phyloP scores from a whole-genome alignment of 2,113 vertebrate species.

The Chaetorhynchus papuensis region DNA sequence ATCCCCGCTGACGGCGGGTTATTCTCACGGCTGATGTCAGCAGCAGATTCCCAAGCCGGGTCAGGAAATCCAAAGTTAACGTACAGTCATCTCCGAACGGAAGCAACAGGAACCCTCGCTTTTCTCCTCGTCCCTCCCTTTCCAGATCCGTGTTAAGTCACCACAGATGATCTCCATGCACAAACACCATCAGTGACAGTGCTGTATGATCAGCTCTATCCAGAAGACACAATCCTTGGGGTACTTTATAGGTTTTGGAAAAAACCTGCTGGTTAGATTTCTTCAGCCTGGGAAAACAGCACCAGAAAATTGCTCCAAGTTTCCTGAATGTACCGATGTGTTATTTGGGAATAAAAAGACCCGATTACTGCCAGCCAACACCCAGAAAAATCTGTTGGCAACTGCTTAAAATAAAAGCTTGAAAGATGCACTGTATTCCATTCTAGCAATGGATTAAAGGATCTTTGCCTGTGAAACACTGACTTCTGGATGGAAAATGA shows the following conservation, averaged over 20 bases:
- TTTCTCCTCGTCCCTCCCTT: not conserved
- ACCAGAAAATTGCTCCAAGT: not conserved
- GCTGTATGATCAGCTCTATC: not conserved
- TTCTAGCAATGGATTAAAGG: not conserved
- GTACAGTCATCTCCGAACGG: not conserved
- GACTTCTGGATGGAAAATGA: not conserved
- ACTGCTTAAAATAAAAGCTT: not conserved
- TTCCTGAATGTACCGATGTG: not conserved
- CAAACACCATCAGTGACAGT: not conserved
- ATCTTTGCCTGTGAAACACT: not conserved
- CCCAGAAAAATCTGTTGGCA: not conserved
- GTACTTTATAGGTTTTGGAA: not conserved
- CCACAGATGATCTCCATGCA: not conserved
- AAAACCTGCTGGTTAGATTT: not conserved
- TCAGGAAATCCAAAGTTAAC: conserved; percentile 18
- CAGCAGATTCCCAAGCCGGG: not conserved
- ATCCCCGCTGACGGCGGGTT: not conserved
- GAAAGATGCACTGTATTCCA: not conserved
- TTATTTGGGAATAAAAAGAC: not conserved
- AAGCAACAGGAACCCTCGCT: not conserved
- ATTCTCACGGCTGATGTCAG: conserved; percentile 3
- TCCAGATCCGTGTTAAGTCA: not conserved
- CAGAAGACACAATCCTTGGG: not conserved
- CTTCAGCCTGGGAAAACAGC: not conserved
- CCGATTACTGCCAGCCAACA: not conserved